phyloP scores from a whole-genome alignment of 1,140 invertebrate genomes.

The Steinernema khuongi region DNA sequence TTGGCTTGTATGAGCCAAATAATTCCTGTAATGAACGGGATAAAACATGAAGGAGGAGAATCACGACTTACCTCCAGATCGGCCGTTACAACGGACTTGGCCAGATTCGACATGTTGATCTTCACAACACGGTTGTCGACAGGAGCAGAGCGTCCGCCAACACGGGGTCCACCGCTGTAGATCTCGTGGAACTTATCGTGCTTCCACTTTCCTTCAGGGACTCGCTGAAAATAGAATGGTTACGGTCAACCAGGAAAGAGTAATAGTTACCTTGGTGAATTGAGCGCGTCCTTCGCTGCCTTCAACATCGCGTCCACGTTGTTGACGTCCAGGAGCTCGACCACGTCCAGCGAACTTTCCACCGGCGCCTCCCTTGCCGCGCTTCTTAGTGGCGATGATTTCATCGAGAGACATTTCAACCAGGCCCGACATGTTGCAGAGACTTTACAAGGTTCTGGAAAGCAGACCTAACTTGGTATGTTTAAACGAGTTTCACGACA shows the following conservation, averaged over 20 bases:
- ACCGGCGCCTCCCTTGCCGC: constrained; percentile 60
- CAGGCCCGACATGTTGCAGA: neutral
- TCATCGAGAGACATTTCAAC: constrained; percentile 61
- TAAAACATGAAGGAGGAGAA: constrained; percentile 17
- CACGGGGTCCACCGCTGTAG: neutral
- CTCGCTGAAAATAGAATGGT: constrained; percentile 21
- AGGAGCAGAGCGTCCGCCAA: neutral
- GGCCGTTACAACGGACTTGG: constrained; percentile 23
- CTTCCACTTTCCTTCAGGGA: constrained; percentile 29
- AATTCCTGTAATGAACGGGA: constrained; percentile 28
- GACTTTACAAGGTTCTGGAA: neutral
- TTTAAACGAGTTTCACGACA: too few species aligned
- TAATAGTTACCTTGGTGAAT: neutral
- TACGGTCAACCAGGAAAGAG: constrained; percentile 1
- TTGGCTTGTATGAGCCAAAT: constrained; percentile 13
- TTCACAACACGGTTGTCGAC: constrained; percentile 19
- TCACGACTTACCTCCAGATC: constrained; percentile 31
- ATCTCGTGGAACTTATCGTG: constrained; percentile 31
- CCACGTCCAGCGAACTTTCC: constrained; percentile 61
- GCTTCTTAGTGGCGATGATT: constrained; percentile 60
- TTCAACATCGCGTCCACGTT: too few species aligned
- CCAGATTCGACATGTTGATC: constrained; percentile 31
- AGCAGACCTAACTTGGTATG: too few species aligned
- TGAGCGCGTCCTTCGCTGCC: neutral
- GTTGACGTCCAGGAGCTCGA: constrained; percentile 58